Base-by-base conservation (phyloP, 2,797 vertebrate species). In the Lepilemur septentrionalis region DNA sequence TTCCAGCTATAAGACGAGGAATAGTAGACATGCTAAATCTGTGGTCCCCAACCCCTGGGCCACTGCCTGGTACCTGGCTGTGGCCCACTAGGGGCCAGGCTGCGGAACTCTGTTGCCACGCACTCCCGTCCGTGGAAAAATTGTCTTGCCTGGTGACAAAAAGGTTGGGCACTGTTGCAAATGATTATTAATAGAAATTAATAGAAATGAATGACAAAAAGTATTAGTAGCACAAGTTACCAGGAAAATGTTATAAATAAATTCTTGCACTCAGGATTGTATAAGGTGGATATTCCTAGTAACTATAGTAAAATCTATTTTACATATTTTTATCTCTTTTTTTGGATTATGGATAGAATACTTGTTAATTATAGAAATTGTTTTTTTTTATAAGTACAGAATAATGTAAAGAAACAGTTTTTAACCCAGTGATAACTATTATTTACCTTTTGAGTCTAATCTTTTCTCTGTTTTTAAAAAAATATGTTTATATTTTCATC, bases 241-340 rank as follows among this genome's bases (percentile, higher is more conserved):
- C 61, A 88, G 75, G 32, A 72, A 72, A 93, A 52, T 87, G 20
- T 90, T 92, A 11, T 30, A 82, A 87, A 35, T 86, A 57, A 57
- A 41, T 75, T 57, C 7, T 97, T 96, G 96, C 96, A 98, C 90
- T 98, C 95, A 98, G 97, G 97, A 96, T 97, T 97, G 67, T 96
- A 92, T 96, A 97, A 96, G 97, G 94, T 98, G 75, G 82, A 95
- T 98, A 97, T 84, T 96, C 95, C 95, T 98, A 98, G 87, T 98
- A 83, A 97, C 91, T 93, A 93, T 94, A 43, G 35, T 91, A 72
- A 92, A 81, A 92, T 81, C 2, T 78, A 5, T 76, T 76, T 50
- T 63, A 11, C 80, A 50, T 82, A 5, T 82, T 73, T 83, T 87
- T 83, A 75, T n/a, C 22, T 35, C 65, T 32, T 55, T 85, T 89